A percentile compares a stretch with the other conserved stretches of the same genome.
Conservation (phyloP, 2,888 invertebrate genomes). For the Elaeidobius kamerunicus region DNA sequence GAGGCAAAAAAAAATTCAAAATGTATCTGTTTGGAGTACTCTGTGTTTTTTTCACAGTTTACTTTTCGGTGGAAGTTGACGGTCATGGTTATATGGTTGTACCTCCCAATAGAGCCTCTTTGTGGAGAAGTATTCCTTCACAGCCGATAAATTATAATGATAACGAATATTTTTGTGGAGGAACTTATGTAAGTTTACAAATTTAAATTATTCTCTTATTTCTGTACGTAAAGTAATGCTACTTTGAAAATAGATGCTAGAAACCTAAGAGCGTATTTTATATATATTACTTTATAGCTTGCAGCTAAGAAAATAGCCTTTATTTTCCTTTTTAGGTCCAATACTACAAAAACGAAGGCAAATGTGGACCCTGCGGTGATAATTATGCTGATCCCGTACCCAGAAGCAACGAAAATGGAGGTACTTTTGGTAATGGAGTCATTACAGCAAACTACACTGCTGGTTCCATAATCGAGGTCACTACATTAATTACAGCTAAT, state of each 20-base stretch:
- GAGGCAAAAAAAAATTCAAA: no score
- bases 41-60: no score
- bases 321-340: no score
- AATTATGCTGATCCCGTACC: conserved; percentile 43
- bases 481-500: conserved; percentile 47
- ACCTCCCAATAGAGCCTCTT: conserved; percentile 53
- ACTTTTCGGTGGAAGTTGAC: neutral
- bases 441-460: conserved; percentile 44
- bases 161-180: conserved; percentile 54
- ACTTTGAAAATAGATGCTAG: no score
- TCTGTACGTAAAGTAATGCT: no score
- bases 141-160: conserved; percentile 52
- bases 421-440: conserved; percentile 49
- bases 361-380: conserved; percentile 49
- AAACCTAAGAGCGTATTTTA: no score
- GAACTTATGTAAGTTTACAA: conserved; percentile 35
- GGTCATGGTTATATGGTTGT: conserved; percentile 55
- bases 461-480: conserved; percentile 42
- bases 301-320: no score
- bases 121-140: conserved; percentile 50
- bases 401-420: conserved; percentile 48
- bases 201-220: no score
- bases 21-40: no score
- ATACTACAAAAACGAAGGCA: conserved; percentile 38
- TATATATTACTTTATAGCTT: no score